Base-by-base conservation (phyloP, 1,140 invertebrate species). In the Agrypnia vestita region DNA sequence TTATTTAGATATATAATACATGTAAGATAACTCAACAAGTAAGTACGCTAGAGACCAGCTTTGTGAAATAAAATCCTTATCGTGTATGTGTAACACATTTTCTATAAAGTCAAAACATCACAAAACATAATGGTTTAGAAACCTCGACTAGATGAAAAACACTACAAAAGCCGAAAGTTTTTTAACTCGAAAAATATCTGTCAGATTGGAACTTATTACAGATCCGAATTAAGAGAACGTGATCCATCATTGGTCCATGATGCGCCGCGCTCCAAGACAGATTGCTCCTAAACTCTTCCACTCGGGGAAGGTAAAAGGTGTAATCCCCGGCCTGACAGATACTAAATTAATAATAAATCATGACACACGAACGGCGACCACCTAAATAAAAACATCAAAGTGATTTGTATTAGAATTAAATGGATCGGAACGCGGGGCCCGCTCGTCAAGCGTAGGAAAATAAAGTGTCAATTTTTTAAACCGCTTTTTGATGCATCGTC, bases 341-440 rank as follows among this genome's bases (percentile, higher is more conserved):
- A 81, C 72, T 62, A 74, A 79, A 82, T 82, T 82, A 82, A 79
- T 82, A 79, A 82, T 74, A 78, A 72, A 82, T 76, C 69, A 82
- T 82, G 49, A 56, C 74, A 43, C 69, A 55, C 17, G 78, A 79
- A 47, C 49, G 62, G 35, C 69, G 69, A 55, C 47, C 59, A 64
- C 74, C 56, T 76, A 76, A 81, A 81, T 78, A 75, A 78, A 80
- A 81, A 81, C 80, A 81, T 81, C 76, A 77, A 17, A 61, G 64
- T 77, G 80, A 78, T 81, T 81, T 81, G 79, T 81, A 77, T 72
- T 46, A n/a, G 72, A 69, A 74, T 81, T 81, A 77, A 81, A 81
- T 76, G 75, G 79, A 61, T 62, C 59, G 69, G 64, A 80, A 72
- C 71, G 53, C 59, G 25, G 55, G 44, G n/a, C 56, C 10, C 59